Conservation (phyloP, 2,113 vertebrate species). For the Sturnus vulgaris region DNA sequence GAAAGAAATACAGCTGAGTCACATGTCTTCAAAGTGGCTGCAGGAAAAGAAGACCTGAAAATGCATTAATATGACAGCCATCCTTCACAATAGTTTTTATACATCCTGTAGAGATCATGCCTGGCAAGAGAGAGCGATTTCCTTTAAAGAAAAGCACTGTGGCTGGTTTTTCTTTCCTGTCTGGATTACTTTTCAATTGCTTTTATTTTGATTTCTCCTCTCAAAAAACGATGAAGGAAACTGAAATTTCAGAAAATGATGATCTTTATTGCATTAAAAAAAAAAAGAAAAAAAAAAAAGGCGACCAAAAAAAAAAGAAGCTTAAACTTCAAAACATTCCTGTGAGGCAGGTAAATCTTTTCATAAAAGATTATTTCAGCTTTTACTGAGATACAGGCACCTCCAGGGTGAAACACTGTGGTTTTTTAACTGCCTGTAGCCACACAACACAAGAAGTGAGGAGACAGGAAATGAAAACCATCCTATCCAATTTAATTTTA, state of each 20-base stretch:
- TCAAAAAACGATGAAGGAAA: background rate
- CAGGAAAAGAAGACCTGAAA: slow-evolving; percentile 22
- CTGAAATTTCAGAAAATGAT: background rate
- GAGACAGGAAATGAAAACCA: slow-evolving; percentile 49
- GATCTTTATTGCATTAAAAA: background rate
- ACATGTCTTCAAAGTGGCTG: slow-evolving; percentile 41
- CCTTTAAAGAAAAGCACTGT: background rate
- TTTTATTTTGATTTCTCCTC: background rate
- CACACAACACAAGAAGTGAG: background rate
- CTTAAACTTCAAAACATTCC: background rate
- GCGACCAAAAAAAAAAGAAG: background rate
- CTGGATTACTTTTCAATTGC: background rate
- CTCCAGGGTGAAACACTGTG: background rate
- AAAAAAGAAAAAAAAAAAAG: background rate
- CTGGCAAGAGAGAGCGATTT: background rate
- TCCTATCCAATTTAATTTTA: slow-evolving; percentile 48
- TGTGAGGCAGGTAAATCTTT: slow-evolving; percentile 26
- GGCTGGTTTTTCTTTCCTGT: background rate
- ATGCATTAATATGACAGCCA: background rate
- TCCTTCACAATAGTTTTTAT: slow-evolving; percentile 3
- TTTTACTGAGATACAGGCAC: background rate
- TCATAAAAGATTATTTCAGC: slow-evolving; percentile 42
- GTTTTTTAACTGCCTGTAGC: slow-evolving; percentile 21
- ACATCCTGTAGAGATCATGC: background rate
- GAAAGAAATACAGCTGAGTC: slow-evolving; percentile 34